These are phyloP conservation scores for Collichthys lucidus DNA, from an alignment of 2,113 vertebrate species.

Conservation along the genomic window DNA sequence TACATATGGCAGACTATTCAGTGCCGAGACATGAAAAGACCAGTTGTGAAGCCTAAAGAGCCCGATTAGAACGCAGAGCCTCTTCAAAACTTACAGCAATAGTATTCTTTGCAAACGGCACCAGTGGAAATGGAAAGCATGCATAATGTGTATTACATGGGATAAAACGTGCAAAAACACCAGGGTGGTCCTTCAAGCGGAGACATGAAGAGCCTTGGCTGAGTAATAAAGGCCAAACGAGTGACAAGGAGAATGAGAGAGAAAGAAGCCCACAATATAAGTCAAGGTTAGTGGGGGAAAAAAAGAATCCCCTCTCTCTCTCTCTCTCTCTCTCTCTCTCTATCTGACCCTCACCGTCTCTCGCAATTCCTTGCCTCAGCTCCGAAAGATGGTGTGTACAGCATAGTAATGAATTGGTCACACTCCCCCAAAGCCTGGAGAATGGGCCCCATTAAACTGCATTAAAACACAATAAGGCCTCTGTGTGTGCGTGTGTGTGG, in stretches of 20 bases:
- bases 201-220: slow-evolving; percentile 22
- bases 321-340: too few species aligned
- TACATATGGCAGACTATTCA: not conserved
- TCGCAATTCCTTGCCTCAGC: slow-evolving; percentile 63
- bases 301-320: slow-evolving; percentile 34
- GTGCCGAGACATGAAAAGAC: slow-evolving; percentile 15
- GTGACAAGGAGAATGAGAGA: slow-evolving; percentile 19
- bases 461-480: slow-evolving; percentile 83
- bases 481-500: slow-evolving; percentile 63
- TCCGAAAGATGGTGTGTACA: slow-evolving; percentile 68
- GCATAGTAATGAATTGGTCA: slow-evolving; percentile 80
- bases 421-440: slow-evolving; percentile 68
- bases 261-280: slow-evolving; percentile 60
- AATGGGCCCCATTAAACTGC: slow-evolving; percentile 81
- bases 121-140: not conserved
- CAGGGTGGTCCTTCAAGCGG: slow-evolving; percentile 8
- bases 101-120: slow-evolving; percentile 7
- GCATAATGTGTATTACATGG: not conserved
- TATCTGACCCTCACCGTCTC: slow-evolving; percentile 17
- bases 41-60: not conserved
- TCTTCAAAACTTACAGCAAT: not conserved
- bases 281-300: slow-evolving; percentile 61
- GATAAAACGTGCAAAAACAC: slow-evolving; percentile 31
- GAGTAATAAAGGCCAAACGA: slow-evolving; percentile 66
- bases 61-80: slow-evolving; percentile 17